Base-by-base conservation (phyloP, 2,888 invertebrate species). In the Lapara coniferarum region DNA sequence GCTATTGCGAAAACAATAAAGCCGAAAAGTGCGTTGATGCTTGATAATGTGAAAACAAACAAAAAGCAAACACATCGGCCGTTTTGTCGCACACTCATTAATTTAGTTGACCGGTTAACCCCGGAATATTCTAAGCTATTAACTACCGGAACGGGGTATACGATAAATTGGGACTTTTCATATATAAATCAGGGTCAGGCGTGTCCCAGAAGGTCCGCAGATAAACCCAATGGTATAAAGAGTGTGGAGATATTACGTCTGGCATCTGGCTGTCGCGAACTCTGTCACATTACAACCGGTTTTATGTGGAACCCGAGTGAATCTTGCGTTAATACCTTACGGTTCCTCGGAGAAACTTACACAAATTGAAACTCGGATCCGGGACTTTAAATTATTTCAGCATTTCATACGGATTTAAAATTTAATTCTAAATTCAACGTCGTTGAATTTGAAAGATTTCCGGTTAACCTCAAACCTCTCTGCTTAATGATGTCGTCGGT, bases 181-280 rank as follows among this genome's bases (percentile, higher is more conserved):
- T 86, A 84, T 88, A 89, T 91, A 91, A 91, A 91, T 90, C 89
- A 89, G 84, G 82, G 91, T 90, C 89, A 89, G 84, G 82, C 83
- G 78, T 79, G 84, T 81, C 84, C 85, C 85, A 83, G 83, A 86
- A 85, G 87, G 85, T 85, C 80, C 79, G 77, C 75, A 87, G 88
- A 89, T 89, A 89, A 90, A 88, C 86, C 81, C 82, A 77, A 78
- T 80, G 81, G 82, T 83, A 86, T 84, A 84, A 84, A 85, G 85
- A 86, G 83, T 82, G 79, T 78, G 78, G 78, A 74, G 84, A 81
- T 85, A 85, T 87, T 85, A 85, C 85, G 81, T 79, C 78, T 79
- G 85, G 81, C 90, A 89, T 87, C 86, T 90, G 89, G 76, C 78
- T 78, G 81, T 84, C 83, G 84, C 81, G 81, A 81, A 83, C 82